Evolutionary conservation across 2,797 vertebrate species (phyloP).

Genomic region (Phaenicophaeus curvirostris): DNA sequence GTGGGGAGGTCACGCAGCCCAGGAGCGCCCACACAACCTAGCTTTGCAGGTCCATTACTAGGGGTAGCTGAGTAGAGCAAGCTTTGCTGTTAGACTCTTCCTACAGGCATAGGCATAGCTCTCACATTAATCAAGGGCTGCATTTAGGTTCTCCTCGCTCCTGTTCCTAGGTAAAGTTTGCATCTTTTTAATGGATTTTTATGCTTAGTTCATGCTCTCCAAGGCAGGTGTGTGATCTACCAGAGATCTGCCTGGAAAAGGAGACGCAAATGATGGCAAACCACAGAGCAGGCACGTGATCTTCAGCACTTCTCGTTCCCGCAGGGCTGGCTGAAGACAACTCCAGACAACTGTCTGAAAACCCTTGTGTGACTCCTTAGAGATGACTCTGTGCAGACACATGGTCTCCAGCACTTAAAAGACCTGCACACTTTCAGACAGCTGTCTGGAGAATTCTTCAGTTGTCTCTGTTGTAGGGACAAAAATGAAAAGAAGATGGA

Average conservation of each 20-base stretch:
- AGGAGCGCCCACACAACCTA: accelerated
- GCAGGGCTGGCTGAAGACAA: not conserved
- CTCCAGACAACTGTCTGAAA: conserved; percentile 12
- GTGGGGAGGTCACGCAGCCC: not conserved
- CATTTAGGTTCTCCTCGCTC: not conserved
- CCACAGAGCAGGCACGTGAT: not conserved
- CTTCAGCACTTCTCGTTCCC: not conserved
- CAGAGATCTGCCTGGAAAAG: not conserved
- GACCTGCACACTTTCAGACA: not conserved
- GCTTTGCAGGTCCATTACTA: not conserved
- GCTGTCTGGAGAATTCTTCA: not conserved
- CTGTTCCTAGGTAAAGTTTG: not conserved
- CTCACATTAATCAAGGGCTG: not conserved
- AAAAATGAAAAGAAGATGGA: not conserved
- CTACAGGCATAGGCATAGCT: not conserved
- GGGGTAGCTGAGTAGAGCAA: not conserved
- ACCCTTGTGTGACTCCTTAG: not conserved
- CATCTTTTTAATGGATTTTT: not conserved
- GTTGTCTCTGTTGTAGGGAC: not conserved
- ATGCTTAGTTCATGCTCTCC: not conserved
- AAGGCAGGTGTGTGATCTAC: not conserved
- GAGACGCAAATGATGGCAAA: not conserved
- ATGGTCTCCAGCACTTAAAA: not conserved
- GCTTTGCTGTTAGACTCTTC: not conserved
- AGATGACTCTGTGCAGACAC: not conserved